These are phyloP conservation scores for Apodemus speciosus DNA, from an alignment of 2,113 vertebrate genomes.

Conservation along the genomic window DNA sequence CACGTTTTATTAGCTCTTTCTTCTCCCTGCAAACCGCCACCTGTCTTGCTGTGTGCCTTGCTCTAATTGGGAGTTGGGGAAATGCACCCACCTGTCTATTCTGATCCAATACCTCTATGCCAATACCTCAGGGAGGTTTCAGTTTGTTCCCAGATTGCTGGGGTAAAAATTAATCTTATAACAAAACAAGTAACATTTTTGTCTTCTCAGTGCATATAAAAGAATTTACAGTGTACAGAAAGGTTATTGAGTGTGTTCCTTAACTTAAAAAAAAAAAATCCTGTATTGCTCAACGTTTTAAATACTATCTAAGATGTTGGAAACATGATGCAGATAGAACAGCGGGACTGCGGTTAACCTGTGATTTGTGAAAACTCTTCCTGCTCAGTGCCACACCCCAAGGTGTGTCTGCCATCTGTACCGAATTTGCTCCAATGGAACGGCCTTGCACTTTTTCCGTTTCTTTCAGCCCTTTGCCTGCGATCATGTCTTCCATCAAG, in stretches of 20 bases:
- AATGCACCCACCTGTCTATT: neutral
- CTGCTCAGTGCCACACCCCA: neutral
- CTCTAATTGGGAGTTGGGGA: neutral
- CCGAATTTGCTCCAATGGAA: neutral
- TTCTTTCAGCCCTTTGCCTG: neutral
- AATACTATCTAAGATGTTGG: neutral
- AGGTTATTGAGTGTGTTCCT: neutral
- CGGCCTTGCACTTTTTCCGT: neutral
- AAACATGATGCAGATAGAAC: neutral
- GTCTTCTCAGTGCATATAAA: neutral
- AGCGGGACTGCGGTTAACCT: neutral
- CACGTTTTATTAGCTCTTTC: neutral
- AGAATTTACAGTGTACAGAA: neutral
- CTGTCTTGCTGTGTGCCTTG: neutral
- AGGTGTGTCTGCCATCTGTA: neutral
- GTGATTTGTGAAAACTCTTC: neutral
- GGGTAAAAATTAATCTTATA: neutral
- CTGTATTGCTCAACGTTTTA: neutral
- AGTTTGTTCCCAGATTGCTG: neutral
- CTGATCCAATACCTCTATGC: neutral
- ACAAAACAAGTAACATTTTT: neutral
- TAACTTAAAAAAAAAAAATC: neutral
- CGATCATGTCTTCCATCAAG: slow-evolving; percentile 89
- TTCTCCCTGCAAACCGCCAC: neutral
- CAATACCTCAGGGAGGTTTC: neutral